phyloP scores from a whole-genome alignment of 2,888 invertebrate species.

The Ennomos quercinarius region DNA sequence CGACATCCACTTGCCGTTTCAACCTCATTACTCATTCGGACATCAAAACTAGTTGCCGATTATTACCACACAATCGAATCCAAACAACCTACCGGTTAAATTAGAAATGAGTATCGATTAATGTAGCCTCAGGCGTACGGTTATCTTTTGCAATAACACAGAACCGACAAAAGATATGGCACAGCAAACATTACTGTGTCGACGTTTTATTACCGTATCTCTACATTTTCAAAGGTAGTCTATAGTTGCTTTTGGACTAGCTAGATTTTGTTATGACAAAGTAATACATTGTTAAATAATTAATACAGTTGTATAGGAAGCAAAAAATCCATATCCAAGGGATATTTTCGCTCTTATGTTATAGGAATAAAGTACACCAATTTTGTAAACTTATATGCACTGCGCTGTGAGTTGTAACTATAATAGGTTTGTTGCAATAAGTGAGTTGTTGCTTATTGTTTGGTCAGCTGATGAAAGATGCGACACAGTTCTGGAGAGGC shows the following conservation, averaged over 20 bases:
- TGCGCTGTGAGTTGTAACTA: background rate
- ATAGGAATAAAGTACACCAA: slow-evolving; percentile 13
- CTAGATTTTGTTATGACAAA: background rate
- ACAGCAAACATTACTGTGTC: background rate
- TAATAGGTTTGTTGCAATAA: slow-evolving; percentile 30
- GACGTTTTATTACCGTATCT: background rate
- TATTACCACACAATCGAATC: slow-evolving; percentile 39
- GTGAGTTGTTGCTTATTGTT: slow-evolving; percentile 35
- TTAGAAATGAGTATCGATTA: slow-evolving; percentile 28
- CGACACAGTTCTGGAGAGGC: slow-evolving; percentile 7
- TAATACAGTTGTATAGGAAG: background rate
- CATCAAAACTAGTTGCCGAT: slow-evolving; percentile 35
- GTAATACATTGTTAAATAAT: background rate
- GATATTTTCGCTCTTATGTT: slow-evolving; percentile 19
- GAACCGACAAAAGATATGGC: background rate
- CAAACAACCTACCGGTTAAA: slow-evolving; percentile 28
- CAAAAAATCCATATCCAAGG: background rate
- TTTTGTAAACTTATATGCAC: no score
- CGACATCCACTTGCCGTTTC: slow-evolving; percentile 19
- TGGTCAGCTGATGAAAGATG: slow-evolving; percentile 38
- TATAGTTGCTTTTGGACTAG: no score
- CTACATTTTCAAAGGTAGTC: background rate
- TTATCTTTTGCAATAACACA: slow-evolving; percentile 28
- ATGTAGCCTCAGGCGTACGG: slow-evolving; percentile 30
- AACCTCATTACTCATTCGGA: slow-evolving; percentile 33